These are phyloP conservation scores for Tachina grossa DNA, from an alignment of 2,888 invertebrate genomes.

Conservation along the genomic window DNA sequence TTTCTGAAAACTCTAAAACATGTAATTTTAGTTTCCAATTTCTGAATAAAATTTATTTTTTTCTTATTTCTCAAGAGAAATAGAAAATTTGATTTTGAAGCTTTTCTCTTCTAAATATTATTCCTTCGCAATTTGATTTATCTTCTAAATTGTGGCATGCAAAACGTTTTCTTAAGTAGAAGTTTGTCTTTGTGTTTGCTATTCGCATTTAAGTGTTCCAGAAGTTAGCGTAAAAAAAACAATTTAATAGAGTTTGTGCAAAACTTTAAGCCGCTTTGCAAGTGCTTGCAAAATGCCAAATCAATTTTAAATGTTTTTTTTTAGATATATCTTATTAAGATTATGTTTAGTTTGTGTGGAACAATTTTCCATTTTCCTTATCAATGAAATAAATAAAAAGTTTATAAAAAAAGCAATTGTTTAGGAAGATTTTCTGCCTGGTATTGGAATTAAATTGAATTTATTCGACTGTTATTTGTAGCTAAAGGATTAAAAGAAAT, in stretches of 20 bases:
- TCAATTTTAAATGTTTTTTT: slow-evolving; percentile 50
- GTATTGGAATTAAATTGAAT: no score
- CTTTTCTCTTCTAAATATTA: background rate
- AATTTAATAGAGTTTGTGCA: slow-evolving; percentile 31
- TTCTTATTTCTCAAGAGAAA: background rate
- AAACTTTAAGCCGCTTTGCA: slow-evolving; percentile 62
- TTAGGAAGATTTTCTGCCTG: no score
- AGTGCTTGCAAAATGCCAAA: slow-evolving; percentile 38
- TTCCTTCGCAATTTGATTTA: slow-evolving; percentile 1
- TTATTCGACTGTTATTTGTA: no score
- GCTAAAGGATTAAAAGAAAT: no score
- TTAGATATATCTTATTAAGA: slow-evolving; percentile 2
- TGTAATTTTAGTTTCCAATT: no score
- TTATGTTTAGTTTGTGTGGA: slow-evolving; percentile 8
- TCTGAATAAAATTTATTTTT: no score
- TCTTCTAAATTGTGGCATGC: background rate
- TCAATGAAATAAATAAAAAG: background rate
- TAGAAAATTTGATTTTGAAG: background rate
- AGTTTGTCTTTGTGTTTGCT: slow-evolving; percentile 9
- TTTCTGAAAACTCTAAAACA: no score
- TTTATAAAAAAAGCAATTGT: no score
- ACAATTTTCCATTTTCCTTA: background rate
- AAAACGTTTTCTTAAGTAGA: background rate
- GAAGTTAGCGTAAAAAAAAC: slow-evolving; percentile 34
- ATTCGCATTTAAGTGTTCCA: slow-evolving; percentile 28